phyloP scores from a whole-genome alignment of 2,888 invertebrate genomes.

The Nomada lathburiana region DNA sequence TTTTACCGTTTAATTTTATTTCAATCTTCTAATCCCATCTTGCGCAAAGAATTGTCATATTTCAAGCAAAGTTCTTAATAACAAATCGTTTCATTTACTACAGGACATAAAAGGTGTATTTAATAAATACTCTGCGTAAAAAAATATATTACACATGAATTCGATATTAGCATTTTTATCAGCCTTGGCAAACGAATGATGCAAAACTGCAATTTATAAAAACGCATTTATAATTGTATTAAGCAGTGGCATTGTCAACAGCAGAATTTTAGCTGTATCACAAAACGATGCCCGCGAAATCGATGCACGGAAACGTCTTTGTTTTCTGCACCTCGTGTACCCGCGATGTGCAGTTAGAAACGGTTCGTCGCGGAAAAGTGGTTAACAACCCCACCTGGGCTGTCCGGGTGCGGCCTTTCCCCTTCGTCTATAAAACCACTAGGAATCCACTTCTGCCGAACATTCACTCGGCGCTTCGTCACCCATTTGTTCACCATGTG shows the following conservation, averaged over 20 bases:
- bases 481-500: conserved; percentile 82
- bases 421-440: conserved; percentile 83
- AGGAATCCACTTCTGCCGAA: conserved; percentile 78
- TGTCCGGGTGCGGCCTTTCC: conserved; percentile 82
- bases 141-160: too few relatives aligned
- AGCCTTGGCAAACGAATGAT: too few relatives aligned
- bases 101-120: too few relatives aligned
- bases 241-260: not conserved
- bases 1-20: too few relatives aligned
- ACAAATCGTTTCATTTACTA: too few relatives aligned
- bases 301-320: conserved; percentile 35
- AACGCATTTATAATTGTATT: not conserved
- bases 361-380: conserved; percentile 71
- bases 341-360: conserved; percentile 64
- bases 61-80: too few relatives aligned
- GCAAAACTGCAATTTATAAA: too few relatives aligned
- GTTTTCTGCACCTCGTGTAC: conserved; percentile 42
- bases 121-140: too few relatives aligned
- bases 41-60: too few relatives aligned
- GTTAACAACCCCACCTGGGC: conserved; percentile 81
- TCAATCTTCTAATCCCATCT: too few relatives aligned
- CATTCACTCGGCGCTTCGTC: conserved; percentile 82
- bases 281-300: not conserved
- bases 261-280: not conserved
- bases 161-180: too few relatives aligned